Percentiles rank a stretch among this genome's conserved stretches.
These are phyloP conservation scores for Pimephales promelas DNA, from an alignment of 2,113 vertebrate species.

Conservation along the genomic window DNA sequence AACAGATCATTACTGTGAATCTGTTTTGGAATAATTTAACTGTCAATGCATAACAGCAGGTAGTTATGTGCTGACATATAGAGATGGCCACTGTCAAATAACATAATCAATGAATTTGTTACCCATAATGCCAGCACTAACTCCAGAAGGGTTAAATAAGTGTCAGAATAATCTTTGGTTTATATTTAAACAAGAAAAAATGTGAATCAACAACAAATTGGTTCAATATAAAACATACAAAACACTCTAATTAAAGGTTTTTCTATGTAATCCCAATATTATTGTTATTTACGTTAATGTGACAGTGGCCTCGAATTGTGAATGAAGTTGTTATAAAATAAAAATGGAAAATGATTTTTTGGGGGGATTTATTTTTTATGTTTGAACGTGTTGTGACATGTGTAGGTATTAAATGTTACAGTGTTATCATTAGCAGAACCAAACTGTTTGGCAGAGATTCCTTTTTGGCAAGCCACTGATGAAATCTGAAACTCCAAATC, in stretches of 20 bases:
- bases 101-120: slow-evolving; percentile 37
- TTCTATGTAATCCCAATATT: too few species aligned
- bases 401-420: slow-evolving; percentile 23
- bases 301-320: not conserved
- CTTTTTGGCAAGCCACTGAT: slow-evolving; percentile 35
- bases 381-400: not conserved
- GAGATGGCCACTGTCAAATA: slow-evolving; percentile 40
- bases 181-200: not conserved
- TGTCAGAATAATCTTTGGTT: not conserved
- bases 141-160: slow-evolving; percentile 22
- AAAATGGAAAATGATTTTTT: not conserved
- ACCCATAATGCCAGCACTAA: slow-evolving; percentile 22
- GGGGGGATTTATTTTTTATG: not conserved
- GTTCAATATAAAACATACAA: too few species aligned
- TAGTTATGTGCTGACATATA: slow-evolving; percentile 41
- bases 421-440: slow-evolving; percentile 34
- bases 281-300: too few species aligned
- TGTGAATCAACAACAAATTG: not conserved
- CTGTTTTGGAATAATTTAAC: slow-evolving; percentile 49
- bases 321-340: not conserved
- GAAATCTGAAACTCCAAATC: slow-evolving; percentile 48
- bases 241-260: too few species aligned
- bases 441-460: slow-evolving; percentile 28
- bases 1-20: slow-evolving; percentile 57
- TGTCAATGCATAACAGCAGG: slow-evolving; percentile 53